Conservation (phyloP, 1,140 invertebrate species). For the Centruroides sculpturatus region DNA sequence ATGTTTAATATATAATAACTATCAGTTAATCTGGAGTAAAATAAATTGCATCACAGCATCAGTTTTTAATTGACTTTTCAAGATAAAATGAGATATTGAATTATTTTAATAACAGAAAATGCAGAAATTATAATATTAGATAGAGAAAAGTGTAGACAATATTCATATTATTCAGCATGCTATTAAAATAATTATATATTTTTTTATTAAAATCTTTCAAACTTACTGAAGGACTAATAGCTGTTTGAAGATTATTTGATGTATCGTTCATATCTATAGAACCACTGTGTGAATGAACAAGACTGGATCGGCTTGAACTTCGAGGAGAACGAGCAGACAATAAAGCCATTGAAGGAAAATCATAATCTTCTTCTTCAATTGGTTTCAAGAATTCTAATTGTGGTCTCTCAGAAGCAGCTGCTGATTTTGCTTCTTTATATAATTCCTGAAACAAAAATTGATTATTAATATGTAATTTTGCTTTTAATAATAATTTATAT, state of each 20-base stretch:
- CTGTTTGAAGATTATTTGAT: conserved; percentile 2
- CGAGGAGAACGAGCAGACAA: conserved; percentile 20
- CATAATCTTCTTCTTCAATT: conserved; percentile 26
- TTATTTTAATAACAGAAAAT: too few relatives aligned
- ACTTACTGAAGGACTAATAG: neutral
- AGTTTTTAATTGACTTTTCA: too few relatives aligned
- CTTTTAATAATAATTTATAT: too few relatives aligned
- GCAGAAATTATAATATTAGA: too few relatives aligned
- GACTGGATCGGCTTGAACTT: conserved; percentile 24
- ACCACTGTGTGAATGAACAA: conserved; percentile 26
- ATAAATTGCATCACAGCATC: too few relatives aligned
- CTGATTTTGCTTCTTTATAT: conserved; percentile 41
- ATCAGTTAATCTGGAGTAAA: too few relatives aligned
- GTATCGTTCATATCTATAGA: conserved; percentile 26
- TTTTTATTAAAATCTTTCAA: conserved; percentile 5
- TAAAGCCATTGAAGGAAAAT: conserved; percentile 13
- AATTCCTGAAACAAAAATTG: conserved; percentile 26
- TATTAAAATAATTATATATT: neutral
- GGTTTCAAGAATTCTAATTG: neutral
- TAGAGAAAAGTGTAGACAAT: too few relatives aligned
- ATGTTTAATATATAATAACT: too few relatives aligned
- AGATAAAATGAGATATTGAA: too few relatives aligned
- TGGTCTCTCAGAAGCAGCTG: conserved; percentile 14
- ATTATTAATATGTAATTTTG: too few relatives aligned
- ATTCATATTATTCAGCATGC: too few relatives aligned